Base-by-base conservation (phyloP, 1,140 invertebrate species). In the Calliopsis andreniformis region DNA sequence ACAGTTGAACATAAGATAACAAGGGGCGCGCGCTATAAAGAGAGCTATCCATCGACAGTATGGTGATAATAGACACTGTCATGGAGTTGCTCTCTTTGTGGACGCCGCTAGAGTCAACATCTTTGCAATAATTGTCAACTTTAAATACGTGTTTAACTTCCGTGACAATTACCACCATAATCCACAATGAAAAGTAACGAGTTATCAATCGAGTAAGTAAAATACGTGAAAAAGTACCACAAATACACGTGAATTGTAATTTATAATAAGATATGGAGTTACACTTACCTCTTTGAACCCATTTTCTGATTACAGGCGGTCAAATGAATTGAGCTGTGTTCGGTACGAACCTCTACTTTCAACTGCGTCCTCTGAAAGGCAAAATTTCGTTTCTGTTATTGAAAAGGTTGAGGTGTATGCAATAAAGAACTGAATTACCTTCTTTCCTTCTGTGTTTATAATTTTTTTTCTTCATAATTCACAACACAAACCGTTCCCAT, bases 31-130 rank as follows among this genome's bases (percentile, higher is more conserved):
- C 83, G 91, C 93, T 93, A 93, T 93, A 89, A 94, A 94, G 94
- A 94, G 94, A 94, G 94, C 94, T 94, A 94, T 94, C 93, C 94
- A 94, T 94, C 93, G 93, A 94, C 94, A 94, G 94, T 94, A 93
- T 93, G 93, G 93, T 91, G 90, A 89, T 88, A 82, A 87, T 88
- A 90, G 86, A 92, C 91, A 94, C 93, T 94, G 93, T 94, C 94
- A 94, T 94, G 94, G 94, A 94, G 92, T 94, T 94, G 93, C 93
- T 94, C 93, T 94, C 94, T 94, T 94, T 94, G 93, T 93, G 91
- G 93, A 93, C 89, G 89, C 88, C 89, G 92, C 90, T 88, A 87
- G 86, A 82, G 80, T 87, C 91, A 84, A 81, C 92, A 62, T 32
- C 58, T 69, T 35, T 23, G 20, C 30, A 35, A 42, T 30, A 67